A percentile compares a stretch with the other conserved stretches of the same genome.
Evolutionary conservation across 92 coral and sea anemone species (phyloP).

Genomic region (Epizoanthus stellaris): DNA sequence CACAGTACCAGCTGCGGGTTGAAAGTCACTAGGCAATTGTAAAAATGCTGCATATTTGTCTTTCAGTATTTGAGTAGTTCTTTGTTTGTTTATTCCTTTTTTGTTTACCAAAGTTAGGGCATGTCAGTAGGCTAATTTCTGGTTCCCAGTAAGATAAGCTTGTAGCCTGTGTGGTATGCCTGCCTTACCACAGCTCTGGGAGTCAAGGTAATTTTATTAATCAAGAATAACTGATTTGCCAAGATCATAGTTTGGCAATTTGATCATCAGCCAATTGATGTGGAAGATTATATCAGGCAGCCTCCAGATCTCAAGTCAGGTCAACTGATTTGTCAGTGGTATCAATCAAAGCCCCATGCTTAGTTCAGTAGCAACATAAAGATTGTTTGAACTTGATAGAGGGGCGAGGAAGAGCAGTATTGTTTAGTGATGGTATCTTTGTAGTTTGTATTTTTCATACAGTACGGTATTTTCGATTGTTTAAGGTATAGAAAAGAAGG

Average conservation of each 20-base stretch:
- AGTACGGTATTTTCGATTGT: background rate
- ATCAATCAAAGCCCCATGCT: too few relatives aligned
- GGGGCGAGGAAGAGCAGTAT: too few relatives aligned
- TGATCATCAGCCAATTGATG: background rate
- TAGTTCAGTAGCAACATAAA: too few relatives aligned
- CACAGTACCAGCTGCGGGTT: background rate
- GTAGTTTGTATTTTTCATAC: conserved; percentile 21
- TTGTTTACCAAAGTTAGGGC: background rate
- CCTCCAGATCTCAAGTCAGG: background rate
- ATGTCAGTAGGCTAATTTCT: too few relatives aligned
- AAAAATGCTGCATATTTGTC: background rate
- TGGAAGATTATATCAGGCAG: background rate
- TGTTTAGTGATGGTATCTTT: background rate
- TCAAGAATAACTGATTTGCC: too few relatives aligned
- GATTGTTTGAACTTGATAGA: too few relatives aligned
- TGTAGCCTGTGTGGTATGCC: too few relatives aligned
- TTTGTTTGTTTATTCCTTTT: background rate
- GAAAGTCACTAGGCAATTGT: background rate
- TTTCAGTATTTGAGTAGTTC: too few relatives aligned
- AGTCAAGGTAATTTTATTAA: too few relatives aligned
- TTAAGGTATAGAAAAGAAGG: background rate
- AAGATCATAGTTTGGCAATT: background rate
- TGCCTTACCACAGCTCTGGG: too few relatives aligned
- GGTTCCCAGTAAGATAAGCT: too few relatives aligned
- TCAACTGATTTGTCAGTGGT: too few relatives aligned